Evolutionary conservation across 2,797 vertebrate species (phyloP), one percentile per base, ranked within the genome.

Genomic region (Falco concolor): DNA sequence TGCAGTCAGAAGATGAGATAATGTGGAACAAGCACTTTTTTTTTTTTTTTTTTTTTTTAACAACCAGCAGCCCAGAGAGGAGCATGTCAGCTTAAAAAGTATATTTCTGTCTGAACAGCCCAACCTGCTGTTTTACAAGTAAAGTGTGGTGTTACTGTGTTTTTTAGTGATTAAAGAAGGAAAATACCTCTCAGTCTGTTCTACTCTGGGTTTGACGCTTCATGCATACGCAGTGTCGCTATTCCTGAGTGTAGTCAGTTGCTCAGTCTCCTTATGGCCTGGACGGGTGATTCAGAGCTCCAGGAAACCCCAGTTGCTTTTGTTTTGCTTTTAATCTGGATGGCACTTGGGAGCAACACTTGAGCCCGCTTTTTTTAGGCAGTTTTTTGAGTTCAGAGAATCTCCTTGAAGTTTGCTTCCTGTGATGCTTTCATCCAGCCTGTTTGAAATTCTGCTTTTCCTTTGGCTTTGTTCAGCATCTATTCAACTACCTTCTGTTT

Each of bases 371-470:
- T 94, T 85, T 93, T 94, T 75, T 30, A 80, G 53, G 32, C 82
- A 54, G 8, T 91, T 86, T 90, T 96, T 93, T 1, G 12, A 74
- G 75, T 95, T 92, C 22, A 36, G 83, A 94, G 77, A 47, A 79
- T 93, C 77, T 94, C 88, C 90, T 94, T 93, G 73, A 96, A 92
- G 93, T 89, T 94, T 87, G 49, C 72, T 95, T 94, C 72, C 86
- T 77, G 56, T 1, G 3, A 90, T 94, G 68, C 78, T 97, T 95
- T 96, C 88, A 95, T 91, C 57, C 72, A 59, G 20, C 77, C 85
- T 89, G 56, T 92, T 95, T 95, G 90, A 96, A 96, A 95, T 95
- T 89, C 77, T 92, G 30, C 42, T 93, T 86, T 84, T 93, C 87
- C 79, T 95, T 91, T 78, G 80, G 45, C 94, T 87, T 95, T 91